phyloP scores from a whole-genome alignment of 2,797 vertebrate genomes.

The Sebastes oblongus region DNA sequence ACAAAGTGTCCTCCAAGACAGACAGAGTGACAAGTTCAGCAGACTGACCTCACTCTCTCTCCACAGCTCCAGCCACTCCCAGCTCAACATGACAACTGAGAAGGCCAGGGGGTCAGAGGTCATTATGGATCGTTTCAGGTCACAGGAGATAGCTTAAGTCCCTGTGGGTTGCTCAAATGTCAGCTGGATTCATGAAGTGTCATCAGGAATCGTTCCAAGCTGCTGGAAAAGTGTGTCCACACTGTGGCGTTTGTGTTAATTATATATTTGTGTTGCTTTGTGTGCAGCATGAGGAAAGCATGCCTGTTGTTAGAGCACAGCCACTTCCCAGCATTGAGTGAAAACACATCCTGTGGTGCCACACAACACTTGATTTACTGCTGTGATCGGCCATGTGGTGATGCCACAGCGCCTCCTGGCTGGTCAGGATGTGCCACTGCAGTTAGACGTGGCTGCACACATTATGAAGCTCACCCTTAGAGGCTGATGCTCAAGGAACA shows the following conservation, averaged over 20 bases:
- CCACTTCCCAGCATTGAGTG: conserved; percentile 54
- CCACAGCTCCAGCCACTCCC: conserved; percentile 1
- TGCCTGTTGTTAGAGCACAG: conserved; percentile 64
- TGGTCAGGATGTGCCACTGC: not conserved
- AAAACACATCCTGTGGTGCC: conserved; percentile 51
- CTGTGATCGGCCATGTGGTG: conserved; percentile 60
- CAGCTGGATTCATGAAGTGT: conserved; percentile 37
- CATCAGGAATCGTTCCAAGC: conserved; percentile 10
- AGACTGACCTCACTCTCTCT: not conserved
- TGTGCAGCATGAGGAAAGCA: conserved; percentile 12
- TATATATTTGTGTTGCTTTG: conserved; percentile 15
- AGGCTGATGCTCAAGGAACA: not conserved
- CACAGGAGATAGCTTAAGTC: conserved; percentile 24
- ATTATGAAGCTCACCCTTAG: not conserved
- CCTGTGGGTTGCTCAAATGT: conserved; percentile 51
- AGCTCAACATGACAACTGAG: conserved; percentile 42
- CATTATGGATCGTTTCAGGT: conserved; percentile 53
- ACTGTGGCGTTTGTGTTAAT: conserved; percentile 20
- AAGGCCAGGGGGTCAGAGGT: conserved; percentile 58
- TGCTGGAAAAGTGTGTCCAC: conserved; percentile 18
- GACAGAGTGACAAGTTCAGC: conserved; percentile 22
- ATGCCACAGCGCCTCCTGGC: conserved; percentile 68
- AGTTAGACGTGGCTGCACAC: not conserved
- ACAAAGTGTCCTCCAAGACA: not conserved
- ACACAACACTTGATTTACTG: conserved; percentile 59